Conservation (phyloP, 2,888 invertebrate genomes). For the Caenorhabditis auriculariae region DNA sequence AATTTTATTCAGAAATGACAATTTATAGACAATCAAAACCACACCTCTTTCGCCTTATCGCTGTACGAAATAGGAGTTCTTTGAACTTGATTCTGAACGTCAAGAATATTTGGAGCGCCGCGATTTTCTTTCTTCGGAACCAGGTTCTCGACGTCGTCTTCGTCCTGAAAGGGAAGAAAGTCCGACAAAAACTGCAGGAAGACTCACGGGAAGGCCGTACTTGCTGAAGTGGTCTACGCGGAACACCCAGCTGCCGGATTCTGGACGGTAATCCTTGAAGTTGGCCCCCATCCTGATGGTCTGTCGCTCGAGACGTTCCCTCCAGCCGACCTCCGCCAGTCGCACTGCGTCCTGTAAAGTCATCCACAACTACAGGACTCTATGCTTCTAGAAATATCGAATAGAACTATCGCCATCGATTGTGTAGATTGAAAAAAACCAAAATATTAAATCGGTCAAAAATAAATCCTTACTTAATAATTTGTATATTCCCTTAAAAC, state of each 20-base stretch:
- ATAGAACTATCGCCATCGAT: too few species aligned
- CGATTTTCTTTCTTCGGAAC: background rate
- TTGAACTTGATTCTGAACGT: conserved; percentile 27
- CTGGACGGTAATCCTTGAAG: conserved; percentile 87
- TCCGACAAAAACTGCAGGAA: background rate
- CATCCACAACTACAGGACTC: too few species aligned
- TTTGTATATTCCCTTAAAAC: too few species aligned
- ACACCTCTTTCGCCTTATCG: too few species aligned
- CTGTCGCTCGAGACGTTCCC: conserved; percentile 79
- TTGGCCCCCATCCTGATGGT: conserved; percentile 84
- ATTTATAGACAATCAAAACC: too few species aligned
- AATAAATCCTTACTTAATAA: too few species aligned
- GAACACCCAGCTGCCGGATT: conserved; percentile 97
- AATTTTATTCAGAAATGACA: too few species aligned
- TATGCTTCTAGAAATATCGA: too few species aligned
- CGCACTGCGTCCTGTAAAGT: conserved; percentile 71
- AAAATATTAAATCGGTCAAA: too few species aligned
- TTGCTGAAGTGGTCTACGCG: conserved; percentile 67
- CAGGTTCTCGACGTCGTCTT: conserved; percentile 15
- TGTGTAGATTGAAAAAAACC: too few species aligned
- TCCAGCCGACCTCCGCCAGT: conserved; percentile 80
- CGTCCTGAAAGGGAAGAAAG: conserved; percentile 5
- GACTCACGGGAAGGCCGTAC: conserved; percentile 65
- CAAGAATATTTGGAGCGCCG: too few species aligned
- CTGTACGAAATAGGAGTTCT: too few species aligned